Evolutionary conservation across 2,797 vertebrate genomes (phyloP).

Genomic region (Microctenopoma steveboyesi): DNA sequence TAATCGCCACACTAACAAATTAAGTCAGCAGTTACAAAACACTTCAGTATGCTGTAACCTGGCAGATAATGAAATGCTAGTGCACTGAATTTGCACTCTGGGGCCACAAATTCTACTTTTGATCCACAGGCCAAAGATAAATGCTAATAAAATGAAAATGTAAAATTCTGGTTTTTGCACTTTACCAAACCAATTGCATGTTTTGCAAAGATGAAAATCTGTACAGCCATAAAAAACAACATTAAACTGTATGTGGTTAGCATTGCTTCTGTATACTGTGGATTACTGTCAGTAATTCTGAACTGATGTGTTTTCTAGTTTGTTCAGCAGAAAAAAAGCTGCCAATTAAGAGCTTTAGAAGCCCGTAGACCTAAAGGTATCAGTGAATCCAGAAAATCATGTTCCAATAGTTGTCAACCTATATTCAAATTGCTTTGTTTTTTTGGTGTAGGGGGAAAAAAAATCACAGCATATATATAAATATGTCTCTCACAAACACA

Average conservation of each 20-base stretch:
- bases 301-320: background rate
- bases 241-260: background rate
- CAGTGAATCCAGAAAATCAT: conserved; percentile 33
- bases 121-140: conserved; percentile 31
- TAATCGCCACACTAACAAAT: conserved; percentile 37
- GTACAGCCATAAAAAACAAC: background rate
- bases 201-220: background rate
- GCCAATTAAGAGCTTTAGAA: conserved; percentile 26
- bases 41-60: conserved; percentile 26
- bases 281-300: background rate
- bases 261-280: background rate
- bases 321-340: conserved; percentile 5
- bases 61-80: conserved; percentile 26
- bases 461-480: conserved; percentile 23
- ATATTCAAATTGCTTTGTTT: conserved; percentile 20
- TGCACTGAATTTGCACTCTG: conserved; percentile 18
- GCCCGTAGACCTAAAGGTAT: conserved; percentile 47
- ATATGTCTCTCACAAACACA: conserved; percentile 30
- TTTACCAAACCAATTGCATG: background rate
- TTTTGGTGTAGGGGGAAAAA: background rate
- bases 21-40: conserved; percentile 30
- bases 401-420: conserved; percentile 22
- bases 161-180: conserved; percentile 15
- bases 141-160: conserved; percentile 58
- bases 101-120: conserved; percentile 21